Conservation (phyloP, 2,113 vertebrate genomes). For the Hoplias malabaricus region DNA sequence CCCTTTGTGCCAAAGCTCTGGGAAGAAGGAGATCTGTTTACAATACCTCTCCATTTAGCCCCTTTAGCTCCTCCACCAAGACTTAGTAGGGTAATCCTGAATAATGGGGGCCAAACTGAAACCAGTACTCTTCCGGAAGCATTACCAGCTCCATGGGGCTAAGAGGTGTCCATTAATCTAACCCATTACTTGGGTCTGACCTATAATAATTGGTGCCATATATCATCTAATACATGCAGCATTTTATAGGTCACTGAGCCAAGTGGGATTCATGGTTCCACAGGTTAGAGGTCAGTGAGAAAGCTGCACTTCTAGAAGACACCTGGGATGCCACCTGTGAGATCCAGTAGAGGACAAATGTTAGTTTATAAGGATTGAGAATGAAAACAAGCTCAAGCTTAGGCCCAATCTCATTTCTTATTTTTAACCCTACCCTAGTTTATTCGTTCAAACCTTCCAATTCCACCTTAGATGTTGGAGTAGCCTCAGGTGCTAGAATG, state of each 20-base stretch:
- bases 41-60: not conserved
- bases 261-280: not conserved
- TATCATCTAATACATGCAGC: conserved; percentile 16
- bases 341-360: too few species aligned
- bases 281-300: conserved; percentile 10
- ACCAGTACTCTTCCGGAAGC: not conserved
- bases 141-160: not conserved
- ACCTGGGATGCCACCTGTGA: not conserved
- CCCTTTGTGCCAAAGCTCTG: not conserved
- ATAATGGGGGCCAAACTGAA: conserved; percentile 1
- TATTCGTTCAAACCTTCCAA: too few species aligned
- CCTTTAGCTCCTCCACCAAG: not conserved
- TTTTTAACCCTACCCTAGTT: too few species aligned
- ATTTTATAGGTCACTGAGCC: not conserved
- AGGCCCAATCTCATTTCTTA: too few species aligned
- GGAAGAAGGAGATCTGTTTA: conserved; percentile 1
- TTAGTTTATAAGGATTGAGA: too few species aligned
- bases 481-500: too few species aligned
- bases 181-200: not conserved
- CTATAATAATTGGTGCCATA: conserved; percentile 14
- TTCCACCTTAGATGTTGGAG: too few species aligned
- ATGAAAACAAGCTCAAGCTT: too few species aligned
- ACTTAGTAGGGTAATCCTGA: not conserved
- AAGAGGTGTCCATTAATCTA: conserved; percentile 12
- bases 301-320: not conserved